Conservation (phyloP, 2,888 invertebrate species). For the Dolomedes plantarius region DNA sequence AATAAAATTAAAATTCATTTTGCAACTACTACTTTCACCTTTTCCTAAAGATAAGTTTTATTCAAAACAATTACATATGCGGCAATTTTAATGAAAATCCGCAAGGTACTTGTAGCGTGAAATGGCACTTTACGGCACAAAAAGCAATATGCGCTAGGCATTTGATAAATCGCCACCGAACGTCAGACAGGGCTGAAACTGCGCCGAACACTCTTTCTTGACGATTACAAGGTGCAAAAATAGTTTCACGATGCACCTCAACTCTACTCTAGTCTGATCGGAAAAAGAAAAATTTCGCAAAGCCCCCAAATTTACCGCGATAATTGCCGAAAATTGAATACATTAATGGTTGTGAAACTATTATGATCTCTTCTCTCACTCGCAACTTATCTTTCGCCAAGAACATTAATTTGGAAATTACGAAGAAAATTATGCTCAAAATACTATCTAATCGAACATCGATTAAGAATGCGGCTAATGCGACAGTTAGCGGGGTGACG, state of each 20-base stretch:
- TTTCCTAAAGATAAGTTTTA: too few species aligned
- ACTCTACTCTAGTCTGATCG: background rate
- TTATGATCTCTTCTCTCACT: background rate
- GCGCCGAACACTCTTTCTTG: too few species aligned
- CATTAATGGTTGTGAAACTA: background rate
- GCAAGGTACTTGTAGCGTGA: too few species aligned
- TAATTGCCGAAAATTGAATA: background rate
- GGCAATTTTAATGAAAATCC: too few species aligned
- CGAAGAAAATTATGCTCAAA: background rate
- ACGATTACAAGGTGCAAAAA: background rate
- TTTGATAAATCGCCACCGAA: too few species aligned
- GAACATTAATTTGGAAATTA: background rate
- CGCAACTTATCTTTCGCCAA: background rate
- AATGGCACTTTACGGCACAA: too few species aligned
- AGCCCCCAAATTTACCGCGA: background rate
- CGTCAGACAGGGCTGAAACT: too few species aligned
- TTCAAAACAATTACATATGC: too few species aligned
- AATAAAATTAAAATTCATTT: too few species aligned
- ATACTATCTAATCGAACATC: background rate
- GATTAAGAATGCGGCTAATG: background rate
- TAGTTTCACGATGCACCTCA: background rate
- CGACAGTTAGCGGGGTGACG: too few species aligned
- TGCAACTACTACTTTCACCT: too few species aligned
- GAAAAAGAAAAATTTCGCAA: background rate
- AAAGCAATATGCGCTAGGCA: too few species aligned